Evolutionary conservation across 37 sponge, comb jelly and placozoan species (phyloP).

Genomic region (Cliona cf. orientalis): DNA sequence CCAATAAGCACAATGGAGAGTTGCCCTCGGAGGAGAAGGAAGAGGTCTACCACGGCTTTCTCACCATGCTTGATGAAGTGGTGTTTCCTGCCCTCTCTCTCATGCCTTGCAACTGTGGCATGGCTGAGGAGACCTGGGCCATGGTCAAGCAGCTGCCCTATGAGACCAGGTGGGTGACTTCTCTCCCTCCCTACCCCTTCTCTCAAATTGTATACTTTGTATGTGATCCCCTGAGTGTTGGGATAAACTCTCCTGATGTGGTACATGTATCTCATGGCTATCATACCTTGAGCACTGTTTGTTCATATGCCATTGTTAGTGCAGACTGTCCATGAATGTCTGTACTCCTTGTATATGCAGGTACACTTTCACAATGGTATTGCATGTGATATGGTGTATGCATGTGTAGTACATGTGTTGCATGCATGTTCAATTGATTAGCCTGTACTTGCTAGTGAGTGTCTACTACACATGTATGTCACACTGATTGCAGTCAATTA

Average conservation of each 20-base stretch:
- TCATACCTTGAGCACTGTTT: not conserved
- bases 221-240: not conserved
- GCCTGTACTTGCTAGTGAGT: too few species aligned
- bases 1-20: constrained; percentile 7
- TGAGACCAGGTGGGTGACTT: constrained; percentile 64
- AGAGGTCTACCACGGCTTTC: constrained; percentile 42
- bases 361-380: too few species aligned
- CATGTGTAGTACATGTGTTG: too few species aligned
- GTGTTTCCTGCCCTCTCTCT: constrained; percentile 91
- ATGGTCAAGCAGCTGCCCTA: constrained; percentile 90
- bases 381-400: too few species aligned
- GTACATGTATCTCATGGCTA: not conserved
- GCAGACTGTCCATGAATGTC: too few species aligned
- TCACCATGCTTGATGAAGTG: constrained; percentile 70
- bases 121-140: constrained; percentile 93
- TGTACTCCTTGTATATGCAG: too few species aligned
- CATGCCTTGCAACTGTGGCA: constrained; percentile 88
- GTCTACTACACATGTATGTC: too few species aligned
- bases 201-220: too few species aligned
- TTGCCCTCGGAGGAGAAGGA: constrained; percentile 51
- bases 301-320: too few species aligned
- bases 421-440: too few species aligned
- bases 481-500: too few species aligned
- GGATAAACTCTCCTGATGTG: not conserved
- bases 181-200: not conserved